A percentile compares a stretch with the other conserved stretches of the same genome.
Evolutionary conservation across 2,797 vertebrate species (phyloP).

Genomic region (Microctenopoma lineatum): DNA sequence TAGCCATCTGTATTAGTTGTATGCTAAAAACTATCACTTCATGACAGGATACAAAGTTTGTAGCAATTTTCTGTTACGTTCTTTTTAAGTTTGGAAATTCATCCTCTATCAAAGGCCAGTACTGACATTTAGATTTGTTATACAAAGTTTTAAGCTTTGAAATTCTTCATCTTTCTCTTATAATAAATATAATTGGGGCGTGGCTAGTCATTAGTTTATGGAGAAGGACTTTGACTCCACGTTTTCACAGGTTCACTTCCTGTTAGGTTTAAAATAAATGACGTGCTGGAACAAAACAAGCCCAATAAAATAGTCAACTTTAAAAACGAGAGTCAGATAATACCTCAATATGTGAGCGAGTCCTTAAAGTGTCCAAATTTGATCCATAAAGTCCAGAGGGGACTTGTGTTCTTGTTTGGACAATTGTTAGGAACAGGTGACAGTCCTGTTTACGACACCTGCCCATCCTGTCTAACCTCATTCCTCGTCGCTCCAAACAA

Average conservation of each 20-base stretch:
- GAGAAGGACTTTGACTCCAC: not conserved
- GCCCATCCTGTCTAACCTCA: not conserved
- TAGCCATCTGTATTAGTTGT: slow-evolving; percentile 37
- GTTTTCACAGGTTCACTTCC: not conserved
- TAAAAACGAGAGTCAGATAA: too few species aligned
- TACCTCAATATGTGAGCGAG: not conserved
- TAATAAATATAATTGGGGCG: too few species aligned
- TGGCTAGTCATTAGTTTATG: too few species aligned
- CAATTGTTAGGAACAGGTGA: not conserved
- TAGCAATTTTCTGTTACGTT: too few species aligned
- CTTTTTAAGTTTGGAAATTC: not conserved
- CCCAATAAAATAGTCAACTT: too few species aligned
- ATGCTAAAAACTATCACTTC: slow-evolving; percentile 1
- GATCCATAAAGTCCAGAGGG: not conserved
- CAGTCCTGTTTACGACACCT: not conserved
- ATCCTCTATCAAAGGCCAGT: not conserved
- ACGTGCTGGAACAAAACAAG: too few species aligned
- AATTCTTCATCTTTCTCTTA: too few species aligned
- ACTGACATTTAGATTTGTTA: not conserved
- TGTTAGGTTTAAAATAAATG: not conserved
- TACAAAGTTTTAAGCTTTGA: not conserved
- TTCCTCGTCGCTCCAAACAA: not conserved
- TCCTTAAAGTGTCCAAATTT: not conserved
- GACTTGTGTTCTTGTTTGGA: not conserved
- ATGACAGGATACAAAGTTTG: not conserved